A percentile compares a stretch with the other conserved stretches of the same genome.
Evolutionary conservation across 2,113 vertebrate species (phyloP).

Genomic region (Cnemophilus loriae): DNA sequence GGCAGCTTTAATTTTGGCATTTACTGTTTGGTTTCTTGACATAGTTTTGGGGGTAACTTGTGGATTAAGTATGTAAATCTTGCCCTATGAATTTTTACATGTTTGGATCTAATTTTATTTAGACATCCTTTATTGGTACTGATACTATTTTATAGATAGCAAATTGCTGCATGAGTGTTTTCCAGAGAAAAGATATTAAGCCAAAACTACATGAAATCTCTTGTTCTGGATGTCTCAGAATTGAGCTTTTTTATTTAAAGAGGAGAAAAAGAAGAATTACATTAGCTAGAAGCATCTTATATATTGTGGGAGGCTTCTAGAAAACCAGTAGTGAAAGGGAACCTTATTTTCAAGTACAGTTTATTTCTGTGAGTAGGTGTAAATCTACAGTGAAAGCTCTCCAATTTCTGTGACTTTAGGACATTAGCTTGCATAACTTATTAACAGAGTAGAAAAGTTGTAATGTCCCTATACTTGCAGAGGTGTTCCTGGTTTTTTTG

Average conservation of each 20-base stretch:
- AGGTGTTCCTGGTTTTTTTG: neutral
- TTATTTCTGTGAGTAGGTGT: neutral
- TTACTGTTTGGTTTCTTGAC: neutral
- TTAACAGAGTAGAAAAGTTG: neutral
- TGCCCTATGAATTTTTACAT: neutral
- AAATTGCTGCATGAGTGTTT: neutral
- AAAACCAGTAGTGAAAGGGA: neutral
- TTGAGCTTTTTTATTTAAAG: neutral
- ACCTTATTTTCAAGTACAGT: neutral
- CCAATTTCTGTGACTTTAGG: neutral
- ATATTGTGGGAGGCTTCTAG: neutral
- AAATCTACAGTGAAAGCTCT: neutral
- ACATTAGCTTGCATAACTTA: neutral
- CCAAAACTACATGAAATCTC: neutral
- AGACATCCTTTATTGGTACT: neutral
- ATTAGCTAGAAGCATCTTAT: neutral
- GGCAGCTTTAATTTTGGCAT: neutral
- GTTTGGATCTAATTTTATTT: neutral
- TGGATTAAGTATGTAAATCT: neutral
- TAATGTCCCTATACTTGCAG: neutral
- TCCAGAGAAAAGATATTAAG: neutral
- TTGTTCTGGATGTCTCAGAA: neutral
- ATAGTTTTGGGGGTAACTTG: neutral
- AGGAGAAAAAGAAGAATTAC: neutral
- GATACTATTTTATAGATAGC: neutral